Conservation (phyloP, 2,797 vertebrate species). For the Syncerus caffer region DNA sequence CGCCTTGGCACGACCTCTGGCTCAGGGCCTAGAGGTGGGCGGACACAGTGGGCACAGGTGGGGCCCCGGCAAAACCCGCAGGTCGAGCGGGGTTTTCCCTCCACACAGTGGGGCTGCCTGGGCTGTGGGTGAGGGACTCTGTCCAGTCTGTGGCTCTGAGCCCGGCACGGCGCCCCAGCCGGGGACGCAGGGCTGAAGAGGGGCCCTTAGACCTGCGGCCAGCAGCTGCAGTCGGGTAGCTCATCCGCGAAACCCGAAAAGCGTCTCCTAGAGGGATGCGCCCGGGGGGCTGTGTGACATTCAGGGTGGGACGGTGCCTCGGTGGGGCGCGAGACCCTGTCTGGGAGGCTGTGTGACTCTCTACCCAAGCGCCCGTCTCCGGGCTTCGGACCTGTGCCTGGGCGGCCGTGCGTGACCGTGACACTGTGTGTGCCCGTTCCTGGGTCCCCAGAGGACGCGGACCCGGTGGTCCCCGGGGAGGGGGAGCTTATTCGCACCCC, state of each 20-base stretch:
- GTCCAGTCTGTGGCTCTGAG: conserved; percentile 10
- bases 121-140: conserved; percentile 32
- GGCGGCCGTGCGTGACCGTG: neutral
- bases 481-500: neutral
- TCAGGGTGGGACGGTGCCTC: conserved; percentile 48
- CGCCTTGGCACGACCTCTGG: conserved; percentile 45
- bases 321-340: neutral
- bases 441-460: neutral
- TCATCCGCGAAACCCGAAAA: neutral
- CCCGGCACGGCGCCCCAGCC: conserved; percentile 49
- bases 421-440: neutral
- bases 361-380: neutral
- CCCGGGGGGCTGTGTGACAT: conserved; percentile 21
- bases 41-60: conserved; percentile 52
- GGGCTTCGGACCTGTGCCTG: neutral
- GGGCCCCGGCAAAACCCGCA: conserved; percentile 51
- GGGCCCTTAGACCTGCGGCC: neutral
- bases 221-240: conserved; percentile 14
- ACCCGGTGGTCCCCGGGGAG: neutral
- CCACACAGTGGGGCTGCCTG: conserved; percentile 32
- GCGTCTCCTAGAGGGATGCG: neutral
- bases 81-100: conserved; percentile 51
- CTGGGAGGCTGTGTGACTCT: neutral
- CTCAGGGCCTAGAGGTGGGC: conserved; percentile 62
- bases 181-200: conserved; percentile 6